These are phyloP conservation scores for Harpegnathos saltator DNA, from an alignment of 1,140 invertebrate genomes.

Conservation along the genomic window DNA sequence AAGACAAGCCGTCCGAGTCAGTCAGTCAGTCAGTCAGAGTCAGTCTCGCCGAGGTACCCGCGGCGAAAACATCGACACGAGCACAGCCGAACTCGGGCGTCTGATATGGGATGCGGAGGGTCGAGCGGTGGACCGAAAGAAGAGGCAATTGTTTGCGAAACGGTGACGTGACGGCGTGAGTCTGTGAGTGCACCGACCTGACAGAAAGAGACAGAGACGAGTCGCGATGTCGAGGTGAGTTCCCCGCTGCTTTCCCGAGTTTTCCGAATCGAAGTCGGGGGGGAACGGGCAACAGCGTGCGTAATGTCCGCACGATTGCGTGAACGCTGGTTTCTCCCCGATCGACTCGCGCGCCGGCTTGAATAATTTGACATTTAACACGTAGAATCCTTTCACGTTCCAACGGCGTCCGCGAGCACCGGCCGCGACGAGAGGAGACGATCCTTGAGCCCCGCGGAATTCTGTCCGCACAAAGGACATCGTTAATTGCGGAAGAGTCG, in stretches of 20 bases:
- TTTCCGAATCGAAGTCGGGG: not conserved
- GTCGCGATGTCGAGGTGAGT: conserved; percentile 34
- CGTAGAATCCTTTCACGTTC: conserved; percentile 29
- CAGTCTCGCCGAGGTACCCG: conserved; percentile 59
- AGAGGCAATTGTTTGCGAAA: not conserved
- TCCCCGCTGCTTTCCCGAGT: too few species aligned
- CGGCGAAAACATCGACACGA: conserved; percentile 47
- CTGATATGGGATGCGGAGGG: conserved; percentile 23
- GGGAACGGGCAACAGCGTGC: too few species aligned
- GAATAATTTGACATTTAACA: conserved; percentile 8
- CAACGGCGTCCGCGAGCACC: not conserved
- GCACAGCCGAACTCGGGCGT: not conserved
- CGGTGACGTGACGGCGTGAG: conserved; percentile 60
- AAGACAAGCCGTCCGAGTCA: conserved; percentile 13
- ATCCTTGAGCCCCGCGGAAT: conserved; percentile 10
- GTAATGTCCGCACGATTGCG: not conserved
- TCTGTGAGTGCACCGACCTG: too few species aligned
- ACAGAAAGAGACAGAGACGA: not conserved
- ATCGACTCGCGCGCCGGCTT: not conserved
- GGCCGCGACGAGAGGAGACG: not conserved
- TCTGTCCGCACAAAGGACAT: not conserved
- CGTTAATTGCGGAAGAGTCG: not conserved
- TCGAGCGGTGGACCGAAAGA: not conserved
- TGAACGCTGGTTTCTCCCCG: not conserved
- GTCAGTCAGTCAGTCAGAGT: not conserved